These are phyloP conservation scores for Eupsilia transversa DNA, from an alignment of 2,888 invertebrate genomes.

Conservation along the genomic window DNA sequence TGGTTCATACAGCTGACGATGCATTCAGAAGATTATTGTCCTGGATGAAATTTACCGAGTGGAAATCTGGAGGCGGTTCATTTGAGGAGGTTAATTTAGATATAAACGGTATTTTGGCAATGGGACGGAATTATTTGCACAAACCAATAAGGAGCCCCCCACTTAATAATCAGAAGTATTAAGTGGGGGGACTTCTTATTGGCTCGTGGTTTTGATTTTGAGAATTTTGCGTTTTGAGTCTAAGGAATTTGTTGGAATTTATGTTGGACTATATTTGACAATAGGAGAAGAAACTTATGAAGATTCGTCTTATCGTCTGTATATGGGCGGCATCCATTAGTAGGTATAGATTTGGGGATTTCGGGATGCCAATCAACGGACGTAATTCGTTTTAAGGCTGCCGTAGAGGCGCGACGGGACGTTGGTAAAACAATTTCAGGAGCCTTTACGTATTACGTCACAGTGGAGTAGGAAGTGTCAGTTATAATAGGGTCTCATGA, in stretches of 20 bases:
- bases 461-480: not conserved
- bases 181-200: conserved; percentile 31
- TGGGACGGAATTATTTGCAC: conserved; percentile 65
- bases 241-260: not conserved
- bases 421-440: no score
- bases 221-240: not conserved
- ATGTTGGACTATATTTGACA: not conserved
- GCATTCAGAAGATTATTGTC: conserved; percentile 81
- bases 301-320: not conserved
- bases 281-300: not conserved
- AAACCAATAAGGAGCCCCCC: no score
- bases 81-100: conserved; percentile 77
- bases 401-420: no score
- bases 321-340: not conserved
- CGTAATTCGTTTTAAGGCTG: no score
- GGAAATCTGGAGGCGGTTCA: conserved; percentile 72
- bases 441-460: no score
- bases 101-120: conserved; percentile 74
- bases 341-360: not conserved
- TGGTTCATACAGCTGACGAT: conserved; percentile 77
- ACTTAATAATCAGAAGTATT: no score
- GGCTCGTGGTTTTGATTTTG: conserved; percentile 41
- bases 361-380: not conserved
- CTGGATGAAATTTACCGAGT: conserved; percentile 76
- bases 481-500: not conserved